Evolutionary conservation across 2,888 invertebrate genomes (phyloP), one percentile per base, ranked within the genome.

Genomic region (Cantharis lateralis): DNA sequence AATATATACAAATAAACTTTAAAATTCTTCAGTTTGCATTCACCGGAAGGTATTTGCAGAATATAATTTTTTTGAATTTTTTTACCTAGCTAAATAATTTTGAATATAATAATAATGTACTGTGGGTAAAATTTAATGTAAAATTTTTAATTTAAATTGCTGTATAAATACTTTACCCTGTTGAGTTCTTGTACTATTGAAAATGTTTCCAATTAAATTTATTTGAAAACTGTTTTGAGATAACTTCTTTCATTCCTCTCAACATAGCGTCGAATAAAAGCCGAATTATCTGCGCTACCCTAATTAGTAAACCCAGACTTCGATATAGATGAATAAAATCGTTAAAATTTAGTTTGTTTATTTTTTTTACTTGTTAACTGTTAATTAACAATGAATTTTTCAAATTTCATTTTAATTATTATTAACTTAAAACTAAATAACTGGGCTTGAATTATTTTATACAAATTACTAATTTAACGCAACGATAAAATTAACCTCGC

Each of bases 331-430:
- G 80, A 80, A 75, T 82, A 80, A 84, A 84, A 84, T 81, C 81
- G 83, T 79, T 81, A 82, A 82, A 82, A 82, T 83, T 82, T 5
- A 48, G 48, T 48, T 48, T n/a, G n/a, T n/a, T n/a, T n/a, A n/a
- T n/a, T n/a, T n/a, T n/a, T n/a, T n/a, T n/a, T n/a, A n/a, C n/a
- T n/a, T n/a, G n/a, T n/a, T n/a, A n/a, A n/a, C n/a, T n/a, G n/a
- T n/a, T n/a, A n/a, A n/a, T n/a, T n/a, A n/a, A n/a, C n/a, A n/a
- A n/a, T n/a, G n/a, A n/a, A n/a, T n/a, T n/a, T n/a, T n/a, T n/a
- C n/a, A n/a, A n/a, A n/a, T n/a, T n/a, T n/a, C n/a, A n/a, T n/a
- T n/a, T n/a, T n/a, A n/a, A n/a, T n/a, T n/a, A n/a, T n/a, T n/a
- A n/a, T n/a, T n/a, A n/a, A n/a, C n/a, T n/a, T n/a, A n/a, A n/a